Conservation (phyloP, 64 coral and sea anemone species). For the Platygyra sinensis region DNA sequence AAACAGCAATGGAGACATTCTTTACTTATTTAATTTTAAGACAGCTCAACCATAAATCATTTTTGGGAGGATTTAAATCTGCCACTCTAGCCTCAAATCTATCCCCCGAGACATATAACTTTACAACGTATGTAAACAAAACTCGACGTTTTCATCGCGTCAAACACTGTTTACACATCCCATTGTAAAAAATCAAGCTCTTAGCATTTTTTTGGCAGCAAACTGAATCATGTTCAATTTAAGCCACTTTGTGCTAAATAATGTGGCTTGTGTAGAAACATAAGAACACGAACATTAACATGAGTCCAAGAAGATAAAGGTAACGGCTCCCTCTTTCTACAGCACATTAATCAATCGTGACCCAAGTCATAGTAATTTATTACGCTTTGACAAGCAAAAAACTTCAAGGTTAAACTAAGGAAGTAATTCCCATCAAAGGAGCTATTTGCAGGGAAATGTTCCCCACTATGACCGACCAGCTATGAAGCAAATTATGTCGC, state of each 20-base stretch:
- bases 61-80: background rate
- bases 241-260: background rate
- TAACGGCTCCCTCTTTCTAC: background rate
- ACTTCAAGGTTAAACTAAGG: constrained; percentile 42
- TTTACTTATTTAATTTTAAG: background rate
- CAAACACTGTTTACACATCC: background rate
- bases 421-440: constrained; percentile 29
- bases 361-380: constrained; percentile 27
- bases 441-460: background rate
- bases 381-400: constrained; percentile 37
- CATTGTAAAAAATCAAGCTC: background rate
- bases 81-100: background rate
- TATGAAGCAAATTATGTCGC: background rate
- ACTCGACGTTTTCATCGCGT: background rate
- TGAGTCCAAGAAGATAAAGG: background rate
- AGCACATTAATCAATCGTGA: constrained; percentile 35
- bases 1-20: background rate
- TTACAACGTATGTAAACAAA: background rate
- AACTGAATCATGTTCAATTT: background rate
- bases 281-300: background rate
- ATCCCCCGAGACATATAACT: background rate
- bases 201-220: too few relatives aligned
- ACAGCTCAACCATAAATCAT: background rate
- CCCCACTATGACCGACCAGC: background rate
- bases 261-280: background rate